These are phyloP conservation scores for Rattus rattus DNA, from an alignment of 2,113 vertebrate genomes.

Conservation along the genomic window DNA sequence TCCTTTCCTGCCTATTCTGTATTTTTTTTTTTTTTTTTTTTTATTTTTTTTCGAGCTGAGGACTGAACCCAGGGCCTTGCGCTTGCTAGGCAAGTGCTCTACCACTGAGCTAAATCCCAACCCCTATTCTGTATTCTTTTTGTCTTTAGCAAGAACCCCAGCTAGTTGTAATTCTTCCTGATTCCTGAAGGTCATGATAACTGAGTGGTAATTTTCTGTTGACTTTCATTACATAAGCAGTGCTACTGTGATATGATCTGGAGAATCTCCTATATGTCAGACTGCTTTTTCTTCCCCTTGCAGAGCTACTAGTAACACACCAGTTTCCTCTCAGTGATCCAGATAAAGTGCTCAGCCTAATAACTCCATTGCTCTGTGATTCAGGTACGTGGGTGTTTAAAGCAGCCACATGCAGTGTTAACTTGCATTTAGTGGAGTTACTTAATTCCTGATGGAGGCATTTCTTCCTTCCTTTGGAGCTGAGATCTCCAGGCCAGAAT, in stretches of 20 bases:
- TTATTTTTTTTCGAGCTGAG: too few relatives aligned
- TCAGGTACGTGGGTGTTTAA: slow-evolving; percentile 9
- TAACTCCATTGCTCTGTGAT: slow-evolving; percentile 16
- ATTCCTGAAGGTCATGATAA: slow-evolving; percentile 13
- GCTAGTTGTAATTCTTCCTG: not conserved
- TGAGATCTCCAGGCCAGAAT: slow-evolving; percentile 18
- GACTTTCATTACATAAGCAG: not conserved
- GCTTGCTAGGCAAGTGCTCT: too few relatives aligned
- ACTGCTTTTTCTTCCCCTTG: not conserved
- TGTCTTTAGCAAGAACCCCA: slow-evolving; percentile 35
- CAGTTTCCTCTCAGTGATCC: not conserved
- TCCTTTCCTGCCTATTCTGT: not conserved
- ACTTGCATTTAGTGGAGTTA: slow-evolving; percentile 36
- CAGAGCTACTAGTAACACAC: not conserved
- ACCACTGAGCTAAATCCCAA: too few relatives aligned
- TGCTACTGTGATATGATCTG: not conserved
- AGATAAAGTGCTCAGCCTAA: not conserved
- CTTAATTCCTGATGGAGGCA: not conserved
- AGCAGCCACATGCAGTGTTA: slow-evolving; percentile 27
- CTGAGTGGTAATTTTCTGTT: slow-evolving; percentile 31
- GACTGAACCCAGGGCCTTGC: too few relatives aligned
- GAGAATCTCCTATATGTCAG: not conserved
- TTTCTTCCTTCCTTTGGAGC: slow-evolving; percentile 42
- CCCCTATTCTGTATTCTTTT: slow-evolving; percentile 1
- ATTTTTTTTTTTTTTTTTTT: not conserved